A percentile compares a stretch with the other conserved stretches of the same genome.
These are phyloP conservation scores for Sphenodon punctatus DNA, from an alignment of 2,797 vertebrate species.

Conservation along the genomic window DNA sequence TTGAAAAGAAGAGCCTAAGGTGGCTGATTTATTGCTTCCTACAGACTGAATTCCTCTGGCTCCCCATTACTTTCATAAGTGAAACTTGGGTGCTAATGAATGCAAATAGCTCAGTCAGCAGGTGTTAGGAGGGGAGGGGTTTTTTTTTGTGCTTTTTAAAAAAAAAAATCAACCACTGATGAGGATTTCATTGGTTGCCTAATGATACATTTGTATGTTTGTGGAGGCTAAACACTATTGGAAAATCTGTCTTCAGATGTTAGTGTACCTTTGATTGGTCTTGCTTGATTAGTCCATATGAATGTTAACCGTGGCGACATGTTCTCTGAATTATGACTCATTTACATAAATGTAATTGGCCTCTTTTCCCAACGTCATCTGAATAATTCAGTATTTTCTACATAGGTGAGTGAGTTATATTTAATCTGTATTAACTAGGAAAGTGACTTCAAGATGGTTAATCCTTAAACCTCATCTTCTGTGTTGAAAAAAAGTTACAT, in stretches of 20 bases:
- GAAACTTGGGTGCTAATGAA: slow-evolving; percentile 28
- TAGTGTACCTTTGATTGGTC: slow-evolving; percentile 22
- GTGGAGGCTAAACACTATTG: slow-evolving; percentile 38
- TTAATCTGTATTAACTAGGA: not conserved
- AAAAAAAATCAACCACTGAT: slow-evolving; percentile 34
- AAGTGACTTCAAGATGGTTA: not conserved
- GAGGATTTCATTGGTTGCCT: slow-evolving; percentile 49
- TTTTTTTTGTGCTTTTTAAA: slow-evolving; percentile 1
- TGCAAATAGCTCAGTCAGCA: slow-evolving; percentile 53
- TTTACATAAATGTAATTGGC: slow-evolving; percentile 11
- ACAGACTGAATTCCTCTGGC: slow-evolving; percentile 15
- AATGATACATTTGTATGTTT: slow-evolving; percentile 54
- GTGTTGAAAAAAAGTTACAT: too few species aligned
- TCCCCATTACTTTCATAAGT: slow-evolving; percentile 17
- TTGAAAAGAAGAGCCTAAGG: not conserved
- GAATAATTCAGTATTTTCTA: not conserved
- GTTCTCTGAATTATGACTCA: slow-evolving; percentile 1
- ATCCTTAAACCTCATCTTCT: too few species aligned
- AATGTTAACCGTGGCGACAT: not conserved
- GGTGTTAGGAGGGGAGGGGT: slow-evolving; percentile 40
- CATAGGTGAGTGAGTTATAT: not conserved
- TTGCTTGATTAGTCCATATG: slow-evolving; percentile 38
- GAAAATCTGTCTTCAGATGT: slow-evolving; percentile 55
- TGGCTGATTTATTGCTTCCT: not conserved
- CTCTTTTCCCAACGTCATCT: not conserved